Base-by-base conservation (phyloP, 2,113 vertebrate species). In the human region DNA sequence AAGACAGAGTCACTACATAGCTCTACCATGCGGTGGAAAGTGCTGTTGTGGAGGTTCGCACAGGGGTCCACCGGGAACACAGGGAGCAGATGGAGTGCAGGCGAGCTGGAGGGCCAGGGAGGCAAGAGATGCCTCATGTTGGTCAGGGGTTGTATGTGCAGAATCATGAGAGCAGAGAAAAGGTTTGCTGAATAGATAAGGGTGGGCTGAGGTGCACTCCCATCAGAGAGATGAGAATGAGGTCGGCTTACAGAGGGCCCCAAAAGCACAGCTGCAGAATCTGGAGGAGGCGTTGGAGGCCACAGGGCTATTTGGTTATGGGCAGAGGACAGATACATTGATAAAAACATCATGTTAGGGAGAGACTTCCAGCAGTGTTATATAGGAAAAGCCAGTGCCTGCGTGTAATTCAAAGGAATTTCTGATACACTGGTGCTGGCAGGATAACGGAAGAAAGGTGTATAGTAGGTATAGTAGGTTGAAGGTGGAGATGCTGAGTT, bases 61-160 rank as follows among this genome's bases (percentile, higher is more conserved):
- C 45, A 22, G 11, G 17, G 6, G 4, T 55, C 64, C 45, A 3
- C 25, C 0, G 0, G 45, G 57, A 22, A 5, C 6, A 0, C n/a
- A 13, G 52, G 30, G 64, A 72, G 55, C 66, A 68, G 92, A 1
- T 2, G 0, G 45, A 32, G 18, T 27, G 27, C 35, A 14, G 52
- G 30, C 23, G 22, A 61, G 73, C 70, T 27, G 13, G 22, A 50
- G 64, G 68, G n/a, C 43, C 57, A 18, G 25, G 59, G 75, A 38
- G 66, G 30, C 11, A 1, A 27, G 73, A 81, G 57, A 8, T 10
- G 18, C 78, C 43, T 59, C 10, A 0, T 6, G 40, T 61, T 43
- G 22, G 16, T 23, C 12, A 9, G 22, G 23, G 12, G 35, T 27
- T n/a, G 4, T 18, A 10, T 43, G 22, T 30, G 35, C 59, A 79